Evolutionary conservation across 2,888 invertebrate genomes (phyloP), one percentile per base, ranked within the genome.

Genomic region (Steinernema hermaphroditum): DNA sequence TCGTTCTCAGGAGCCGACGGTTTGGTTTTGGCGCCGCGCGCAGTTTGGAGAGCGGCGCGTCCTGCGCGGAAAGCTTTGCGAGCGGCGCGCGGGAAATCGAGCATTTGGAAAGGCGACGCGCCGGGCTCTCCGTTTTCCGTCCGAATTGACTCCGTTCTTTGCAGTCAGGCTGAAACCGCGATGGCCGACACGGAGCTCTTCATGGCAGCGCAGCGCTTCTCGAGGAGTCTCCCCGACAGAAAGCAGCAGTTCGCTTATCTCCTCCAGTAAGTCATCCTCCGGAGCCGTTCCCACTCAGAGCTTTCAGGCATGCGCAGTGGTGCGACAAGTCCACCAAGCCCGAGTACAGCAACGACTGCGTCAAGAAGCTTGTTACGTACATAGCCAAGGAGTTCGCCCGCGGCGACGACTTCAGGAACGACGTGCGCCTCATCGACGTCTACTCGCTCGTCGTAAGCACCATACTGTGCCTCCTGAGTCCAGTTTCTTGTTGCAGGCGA

Each of bases 161-260:
- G 4, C 4, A 37, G 37, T 12, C 16, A 6, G 4, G 6, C 16
- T 16, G 9, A 6, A 19, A 16, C 6, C n/a, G 32, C 1, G 14
- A 62, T 62, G 62, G 62, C 62, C 6, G 62, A 62, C 62, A 29
- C 62, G 24, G 50, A 50, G 29, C 62, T 62, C 32, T 62, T 6
- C 32, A 62, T 16, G 29, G 62, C 62, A 29, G 34, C 32, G 4
- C 34, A 32, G 32, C 16, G 29, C 4, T 32, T 62, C 62, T 22
- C 62, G 1, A 27, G 32, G n/a, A 62, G 62, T 16, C 14, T 62
- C 8, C 32, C 32, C 62, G 27, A 24, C 16, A 24, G n/a, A 32
- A n/a, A 2, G 62, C 16, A 62, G 34, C 62, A 62, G 62, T 62
- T 62, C 62, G 34, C 27, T 4, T 62, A 62, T 16, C 19, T 62